These are phyloP conservation scores for Leucophenga maculata DNA, from an alignment of 2,888 invertebrate genomes.

Conservation along the genomic window DNA sequence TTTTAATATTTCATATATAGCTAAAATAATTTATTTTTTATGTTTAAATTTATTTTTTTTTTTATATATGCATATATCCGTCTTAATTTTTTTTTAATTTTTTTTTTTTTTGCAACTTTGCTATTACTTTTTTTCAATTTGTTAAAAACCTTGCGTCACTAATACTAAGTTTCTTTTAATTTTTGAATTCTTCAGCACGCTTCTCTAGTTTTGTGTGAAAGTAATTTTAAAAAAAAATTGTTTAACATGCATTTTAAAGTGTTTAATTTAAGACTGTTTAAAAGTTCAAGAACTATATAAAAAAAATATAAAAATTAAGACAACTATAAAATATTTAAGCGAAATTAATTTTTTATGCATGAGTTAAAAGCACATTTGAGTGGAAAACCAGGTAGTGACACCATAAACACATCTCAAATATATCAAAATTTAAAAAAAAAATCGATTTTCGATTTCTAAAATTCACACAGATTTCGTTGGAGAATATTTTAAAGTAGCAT, in stretches of 20 bases:
- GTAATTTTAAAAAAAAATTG: constrained; percentile 10
- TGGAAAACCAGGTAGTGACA: too few relatives aligned
- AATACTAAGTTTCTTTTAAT: constrained; percentile 46
- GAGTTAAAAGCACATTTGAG: too few relatives aligned
- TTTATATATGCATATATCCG: background rate
- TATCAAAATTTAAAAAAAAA: too few relatives aligned
- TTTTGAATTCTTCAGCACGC: too few relatives aligned
- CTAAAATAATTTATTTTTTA: constrained; percentile 3
- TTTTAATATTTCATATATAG: background rate
- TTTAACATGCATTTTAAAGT: background rate
- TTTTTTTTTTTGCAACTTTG: constrained; percentile 31
- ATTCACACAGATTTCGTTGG: too few relatives aligned
- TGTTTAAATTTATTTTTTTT: constrained; percentile 5
- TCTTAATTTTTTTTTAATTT: background rate
- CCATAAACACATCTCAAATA: too few relatives aligned
- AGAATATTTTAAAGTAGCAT: background rate
- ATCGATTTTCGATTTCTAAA: too few relatives aligned
- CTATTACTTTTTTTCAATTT: constrained; percentile 32
- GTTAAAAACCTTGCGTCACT: constrained; percentile 53
- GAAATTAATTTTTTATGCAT: background rate
- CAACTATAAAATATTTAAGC: too few relatives aligned
- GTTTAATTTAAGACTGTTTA: background rate
- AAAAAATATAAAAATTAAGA: too few relatives aligned
- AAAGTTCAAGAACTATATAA: background rate
- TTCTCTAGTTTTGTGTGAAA: background rate